Conservation (phyloP, 2,113 vertebrate species). For the Haemorhous mexicanus region DNA sequence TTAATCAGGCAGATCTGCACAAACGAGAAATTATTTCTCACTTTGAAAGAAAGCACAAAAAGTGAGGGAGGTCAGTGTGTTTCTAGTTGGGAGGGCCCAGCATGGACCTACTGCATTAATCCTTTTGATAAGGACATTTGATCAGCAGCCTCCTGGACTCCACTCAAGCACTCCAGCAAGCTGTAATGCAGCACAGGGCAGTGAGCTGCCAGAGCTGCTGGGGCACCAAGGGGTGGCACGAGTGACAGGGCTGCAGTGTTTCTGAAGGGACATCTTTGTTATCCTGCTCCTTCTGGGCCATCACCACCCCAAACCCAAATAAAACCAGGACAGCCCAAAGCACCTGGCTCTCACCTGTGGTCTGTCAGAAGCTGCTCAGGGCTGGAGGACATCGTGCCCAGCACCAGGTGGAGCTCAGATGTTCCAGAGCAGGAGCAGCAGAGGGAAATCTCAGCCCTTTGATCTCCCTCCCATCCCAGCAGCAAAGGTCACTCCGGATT, state of each 20-base stretch:
- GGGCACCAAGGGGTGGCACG: not conserved
- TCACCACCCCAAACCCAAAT: not conserved
- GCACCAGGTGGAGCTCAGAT: rapidly evolving
- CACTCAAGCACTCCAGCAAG: not conserved
- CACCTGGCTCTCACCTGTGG: not conserved
- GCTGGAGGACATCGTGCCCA: not conserved
- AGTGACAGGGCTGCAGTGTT: not conserved
- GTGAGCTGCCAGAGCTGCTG: not conserved
- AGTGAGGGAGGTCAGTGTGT: rapidly evolving
- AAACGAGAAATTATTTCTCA: not conserved
- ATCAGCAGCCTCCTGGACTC: not conserved
- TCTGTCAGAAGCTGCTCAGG: not conserved
- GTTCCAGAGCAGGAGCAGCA: not conserved
- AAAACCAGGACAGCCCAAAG: not conserved
- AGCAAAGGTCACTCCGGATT: not conserved
- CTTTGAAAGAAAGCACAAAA: not conserved
- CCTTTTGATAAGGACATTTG: not conserved
- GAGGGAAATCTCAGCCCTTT: not conserved
- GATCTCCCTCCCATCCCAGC: not conserved
- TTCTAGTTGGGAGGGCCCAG: not conserved
- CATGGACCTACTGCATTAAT: not conserved
- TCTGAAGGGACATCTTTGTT: not conserved
- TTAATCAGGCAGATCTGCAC: not conserved
- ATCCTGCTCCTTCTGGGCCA: not conserved
- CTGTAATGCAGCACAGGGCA: not conserved